These are phyloP conservation scores for Plecotus auritus DNA, from an alignment of 2,113 vertebrate genomes.

Conservation along the genomic window DNA sequence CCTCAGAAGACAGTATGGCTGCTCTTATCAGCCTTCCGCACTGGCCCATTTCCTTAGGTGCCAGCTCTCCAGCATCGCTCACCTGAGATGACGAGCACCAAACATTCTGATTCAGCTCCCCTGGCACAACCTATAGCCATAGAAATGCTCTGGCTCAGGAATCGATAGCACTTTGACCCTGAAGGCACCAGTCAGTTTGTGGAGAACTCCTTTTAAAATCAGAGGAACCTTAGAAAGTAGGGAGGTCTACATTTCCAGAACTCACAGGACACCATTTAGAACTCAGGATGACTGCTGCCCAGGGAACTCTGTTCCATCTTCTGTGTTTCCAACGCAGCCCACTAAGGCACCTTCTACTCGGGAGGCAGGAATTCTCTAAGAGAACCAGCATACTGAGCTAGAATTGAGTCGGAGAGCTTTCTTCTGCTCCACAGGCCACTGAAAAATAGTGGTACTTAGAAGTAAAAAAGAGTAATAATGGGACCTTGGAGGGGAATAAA, in stretches of 20 bases:
- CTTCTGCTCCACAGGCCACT: background rate
- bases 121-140: background rate
- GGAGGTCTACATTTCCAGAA: background rate
- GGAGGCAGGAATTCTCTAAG: background rate
- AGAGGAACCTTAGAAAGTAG: background rate
- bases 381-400: background rate
- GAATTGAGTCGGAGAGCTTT: background rate
- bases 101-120: background rate
- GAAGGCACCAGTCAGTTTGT: background rate
- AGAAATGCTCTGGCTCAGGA: background rate
- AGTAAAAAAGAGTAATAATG: background rate
- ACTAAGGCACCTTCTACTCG: background rate
- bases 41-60: background rate
- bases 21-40: background rate
- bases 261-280: background rate
- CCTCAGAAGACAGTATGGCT: background rate
- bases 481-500: background rate
- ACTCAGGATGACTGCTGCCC: background rate
- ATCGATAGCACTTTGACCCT: background rate
- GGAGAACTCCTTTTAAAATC: background rate
- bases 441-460: background rate
- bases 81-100: background rate
- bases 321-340: background rate
- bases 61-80: background rate
- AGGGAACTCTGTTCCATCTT: too few species aligned